Evolutionary conservation across 2,888 invertebrate species (phyloP).

Genomic region (Hypomecis atomaria): DNA sequence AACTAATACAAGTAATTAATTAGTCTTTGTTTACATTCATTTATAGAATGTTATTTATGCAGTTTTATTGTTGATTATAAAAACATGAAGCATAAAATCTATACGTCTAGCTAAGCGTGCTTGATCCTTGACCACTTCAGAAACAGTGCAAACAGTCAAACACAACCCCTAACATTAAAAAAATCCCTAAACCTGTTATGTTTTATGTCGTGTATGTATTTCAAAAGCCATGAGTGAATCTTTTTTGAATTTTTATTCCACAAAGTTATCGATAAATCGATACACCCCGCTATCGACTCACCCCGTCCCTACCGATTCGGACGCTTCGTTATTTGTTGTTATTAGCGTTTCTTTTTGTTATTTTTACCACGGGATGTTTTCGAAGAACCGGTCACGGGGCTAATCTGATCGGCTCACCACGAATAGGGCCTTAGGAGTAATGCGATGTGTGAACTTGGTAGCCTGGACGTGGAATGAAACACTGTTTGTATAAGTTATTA

Average conservation of each 20-base stretch:
- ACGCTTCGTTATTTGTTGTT: constrained; percentile 84
- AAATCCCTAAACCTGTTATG: too few species aligned
- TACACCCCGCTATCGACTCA: constrained; percentile 49
- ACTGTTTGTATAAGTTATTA: background rate
- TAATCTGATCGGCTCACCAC: constrained; percentile 82
- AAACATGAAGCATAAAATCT: too few species aligned
- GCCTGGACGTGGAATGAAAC: constrained; percentile 1
- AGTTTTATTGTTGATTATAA: too few species aligned
- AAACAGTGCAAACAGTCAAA: too few species aligned
- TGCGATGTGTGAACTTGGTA: constrained; percentile 32
- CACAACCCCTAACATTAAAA: too few species aligned
- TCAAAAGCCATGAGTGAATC: too few species aligned
- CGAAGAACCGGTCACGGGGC: constrained; percentile 72
- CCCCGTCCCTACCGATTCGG: constrained; percentile 57
- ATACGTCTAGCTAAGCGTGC: too few species aligned
- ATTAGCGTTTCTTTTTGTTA: constrained; percentile 77
- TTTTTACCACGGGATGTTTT: constrained; percentile 76
- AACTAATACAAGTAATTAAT: too few species aligned
- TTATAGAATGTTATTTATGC: too few species aligned
- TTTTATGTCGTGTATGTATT: too few species aligned
- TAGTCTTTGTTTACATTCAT: too few species aligned
- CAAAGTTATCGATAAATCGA: constrained; percentile 3
- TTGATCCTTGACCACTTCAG: too few species aligned
- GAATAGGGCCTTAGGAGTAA: constrained; percentile 56
- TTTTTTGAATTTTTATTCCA: background rate